These are phyloP conservation scores for Pocillopora meandrina DNA, from an alignment of 92 coral and sea anemone genomes.

Conservation along the genomic window DNA sequence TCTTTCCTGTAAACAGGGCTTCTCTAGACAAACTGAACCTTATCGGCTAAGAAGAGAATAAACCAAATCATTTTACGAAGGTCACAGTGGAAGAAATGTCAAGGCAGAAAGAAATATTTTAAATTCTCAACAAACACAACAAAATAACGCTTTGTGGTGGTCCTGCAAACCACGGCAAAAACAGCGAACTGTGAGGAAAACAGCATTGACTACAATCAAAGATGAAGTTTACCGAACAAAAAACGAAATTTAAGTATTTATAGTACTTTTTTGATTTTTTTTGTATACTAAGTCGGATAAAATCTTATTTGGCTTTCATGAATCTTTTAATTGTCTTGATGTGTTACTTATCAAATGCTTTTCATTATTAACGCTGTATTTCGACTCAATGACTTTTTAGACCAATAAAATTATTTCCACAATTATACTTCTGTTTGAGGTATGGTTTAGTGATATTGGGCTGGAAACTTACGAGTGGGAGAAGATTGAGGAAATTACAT, in stretches of 20 bases:
- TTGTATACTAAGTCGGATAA: neutral
- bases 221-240: neutral
- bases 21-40: constrained; percentile 67
- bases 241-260: neutral
- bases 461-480: no score
- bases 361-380: no score
- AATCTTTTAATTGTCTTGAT: neutral
- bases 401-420: no score
- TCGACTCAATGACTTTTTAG: no score
- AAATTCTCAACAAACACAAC: neutral
- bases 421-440: no score
- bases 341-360: no score
- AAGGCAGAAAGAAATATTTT: neutral
- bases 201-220: neutral
- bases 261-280: neutral
- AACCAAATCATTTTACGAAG: neutral
- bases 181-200: neutral
- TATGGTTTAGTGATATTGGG: no score
- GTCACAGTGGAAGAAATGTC: no score
- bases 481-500: no score
- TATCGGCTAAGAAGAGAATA: constrained; percentile 8
- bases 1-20: constrained; percentile 31
- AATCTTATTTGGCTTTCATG: neutral
- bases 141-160: neutral
- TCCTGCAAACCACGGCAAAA: neutral